phyloP scores from a whole-genome alignment of 2,113 vertebrate genomes.

The Gallinago paraguaiae region DNA sequence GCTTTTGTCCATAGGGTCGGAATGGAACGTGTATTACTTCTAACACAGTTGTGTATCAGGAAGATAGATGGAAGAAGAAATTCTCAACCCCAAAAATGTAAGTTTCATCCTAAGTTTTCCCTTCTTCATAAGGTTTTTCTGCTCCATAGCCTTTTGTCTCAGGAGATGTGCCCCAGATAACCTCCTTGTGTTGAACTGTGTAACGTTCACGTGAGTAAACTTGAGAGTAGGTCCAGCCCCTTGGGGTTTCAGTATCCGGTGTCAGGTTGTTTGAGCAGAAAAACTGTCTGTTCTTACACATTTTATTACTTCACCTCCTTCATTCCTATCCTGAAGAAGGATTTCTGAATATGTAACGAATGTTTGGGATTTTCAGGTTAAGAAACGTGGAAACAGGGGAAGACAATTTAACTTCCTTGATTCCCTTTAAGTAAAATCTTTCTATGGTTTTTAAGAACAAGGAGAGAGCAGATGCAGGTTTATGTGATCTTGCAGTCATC shows the following conservation, averaged over 20 bases:
- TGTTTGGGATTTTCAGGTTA: not conserved
- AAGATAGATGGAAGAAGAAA: not conserved
- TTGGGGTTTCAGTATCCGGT: not conserved
- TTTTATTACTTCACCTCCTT: not conserved
- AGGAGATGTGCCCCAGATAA: not conserved
- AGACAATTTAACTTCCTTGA: not conserved
- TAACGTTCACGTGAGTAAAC: not conserved
- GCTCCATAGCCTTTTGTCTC: not conserved
- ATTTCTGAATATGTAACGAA: not conserved
- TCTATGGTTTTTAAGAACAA: not conserved
- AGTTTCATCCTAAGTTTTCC: not conserved
- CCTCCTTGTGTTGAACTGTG: not conserved
- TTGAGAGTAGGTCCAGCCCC: not conserved
- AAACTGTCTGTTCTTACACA: not conserved
- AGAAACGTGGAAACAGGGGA: not conserved
- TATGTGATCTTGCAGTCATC: not conserved
- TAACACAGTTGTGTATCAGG: not conserved
- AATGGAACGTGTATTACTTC: not conserved
- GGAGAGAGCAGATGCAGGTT: not conserved
- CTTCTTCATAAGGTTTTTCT: not conserved
- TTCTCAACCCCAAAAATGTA: accelerated
- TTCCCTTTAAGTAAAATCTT: not conserved
- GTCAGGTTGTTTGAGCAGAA: not conserved
- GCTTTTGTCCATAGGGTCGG: not conserved
- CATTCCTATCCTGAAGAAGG: not conserved